Percentiles rank a stretch among this genome's conserved stretches.
These are phyloP conservation scores for Volucella bombylans DNA, from an alignment of 2,888 invertebrate genomes.

Conservation along the genomic window DNA sequence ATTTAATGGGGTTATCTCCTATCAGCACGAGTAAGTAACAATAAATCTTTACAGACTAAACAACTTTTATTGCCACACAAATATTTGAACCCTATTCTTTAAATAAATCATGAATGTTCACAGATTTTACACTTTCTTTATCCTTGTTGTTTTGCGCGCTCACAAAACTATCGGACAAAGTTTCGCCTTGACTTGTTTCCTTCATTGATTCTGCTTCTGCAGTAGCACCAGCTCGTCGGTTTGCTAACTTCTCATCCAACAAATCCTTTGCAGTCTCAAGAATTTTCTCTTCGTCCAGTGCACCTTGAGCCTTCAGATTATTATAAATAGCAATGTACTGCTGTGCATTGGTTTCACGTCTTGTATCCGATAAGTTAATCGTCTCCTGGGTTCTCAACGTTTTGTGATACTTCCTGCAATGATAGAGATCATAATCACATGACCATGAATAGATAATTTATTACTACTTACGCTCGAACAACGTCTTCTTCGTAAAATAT, in stretches of 20 bases:
- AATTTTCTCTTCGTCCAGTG: constrained; percentile 84
- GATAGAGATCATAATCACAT: not conserved
- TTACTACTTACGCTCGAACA: constrained; percentile 88
- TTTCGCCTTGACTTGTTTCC: not conserved
- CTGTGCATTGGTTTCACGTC: constrained; percentile 83
- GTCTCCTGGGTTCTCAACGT: constrained; percentile 84
- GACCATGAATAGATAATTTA: constrained; percentile 76
- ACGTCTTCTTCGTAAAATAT: constrained; percentile 93
- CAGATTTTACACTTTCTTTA: constrained; percentile 3
- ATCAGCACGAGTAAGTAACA: too few species aligned
- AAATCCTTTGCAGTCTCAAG: constrained; percentile 83
- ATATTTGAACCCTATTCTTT: constrained; percentile 33
- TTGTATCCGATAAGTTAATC: constrained; percentile 84
- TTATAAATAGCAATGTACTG: constrained; percentile 86
- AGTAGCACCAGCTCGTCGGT: constrained; percentile 67
- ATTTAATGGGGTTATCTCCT: too few species aligned
- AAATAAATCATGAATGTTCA: constrained; percentile 64
- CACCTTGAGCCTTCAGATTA: constrained; percentile 84
- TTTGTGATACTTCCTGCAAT: constrained; percentile 87
- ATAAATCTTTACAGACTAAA: not conserved
- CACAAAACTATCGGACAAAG: constrained; percentile 44
- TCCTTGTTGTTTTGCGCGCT: constrained; percentile 45
- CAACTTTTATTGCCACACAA: constrained; percentile 14
- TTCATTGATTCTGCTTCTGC: constrained; percentile 54
- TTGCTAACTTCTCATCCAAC: constrained; percentile 79